Evolutionary conservation across 2,888 invertebrate species (phyloP).

Genomic region (Ganaspis brasiliensis): DNA sequence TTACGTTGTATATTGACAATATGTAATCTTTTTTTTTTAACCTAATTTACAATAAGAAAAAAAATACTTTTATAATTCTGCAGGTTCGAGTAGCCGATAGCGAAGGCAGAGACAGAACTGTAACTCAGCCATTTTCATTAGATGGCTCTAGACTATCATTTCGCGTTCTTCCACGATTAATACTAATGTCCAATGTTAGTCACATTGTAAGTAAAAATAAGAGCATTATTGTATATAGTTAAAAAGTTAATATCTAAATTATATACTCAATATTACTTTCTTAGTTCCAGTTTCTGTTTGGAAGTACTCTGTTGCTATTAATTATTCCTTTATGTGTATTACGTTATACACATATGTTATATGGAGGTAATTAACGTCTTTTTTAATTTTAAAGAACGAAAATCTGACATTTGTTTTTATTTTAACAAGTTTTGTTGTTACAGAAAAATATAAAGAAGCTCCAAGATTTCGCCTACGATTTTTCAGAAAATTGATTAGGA

Average conservation of each 20-base stretch:
- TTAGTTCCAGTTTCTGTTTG: constrained; percentile 88
- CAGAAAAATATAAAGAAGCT: constrained; percentile 80
- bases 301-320: constrained; percentile 83
- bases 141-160: constrained; percentile 87
- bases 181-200: constrained; percentile 90
- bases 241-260: not conserved
- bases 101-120: constrained; percentile 82
- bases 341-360: constrained; percentile 83
- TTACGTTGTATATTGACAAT: not conserved
- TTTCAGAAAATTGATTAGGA: constrained; percentile 82
- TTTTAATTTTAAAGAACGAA: not conserved
- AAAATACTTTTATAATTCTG: too few species aligned
- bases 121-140: constrained; percentile 89
- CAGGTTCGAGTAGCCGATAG: constrained; percentile 84
- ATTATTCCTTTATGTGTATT: constrained; percentile 86
- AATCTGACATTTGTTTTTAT: constrained; percentile 30
- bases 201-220: constrained; percentile 84
- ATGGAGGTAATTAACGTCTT: constrained; percentile 78
- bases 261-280: constrained; percentile 64
- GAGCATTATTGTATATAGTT: not conserved
- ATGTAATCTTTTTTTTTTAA: not conserved
- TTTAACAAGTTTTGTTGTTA: constrained; percentile 33
- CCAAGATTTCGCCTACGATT: constrained; percentile 79
- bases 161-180: constrained; percentile 85
- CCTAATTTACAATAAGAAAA: too few species aligned